phyloP scores from a whole-genome alignment of 2,888 invertebrate genomes.

The Podabrus alpinus region DNA sequence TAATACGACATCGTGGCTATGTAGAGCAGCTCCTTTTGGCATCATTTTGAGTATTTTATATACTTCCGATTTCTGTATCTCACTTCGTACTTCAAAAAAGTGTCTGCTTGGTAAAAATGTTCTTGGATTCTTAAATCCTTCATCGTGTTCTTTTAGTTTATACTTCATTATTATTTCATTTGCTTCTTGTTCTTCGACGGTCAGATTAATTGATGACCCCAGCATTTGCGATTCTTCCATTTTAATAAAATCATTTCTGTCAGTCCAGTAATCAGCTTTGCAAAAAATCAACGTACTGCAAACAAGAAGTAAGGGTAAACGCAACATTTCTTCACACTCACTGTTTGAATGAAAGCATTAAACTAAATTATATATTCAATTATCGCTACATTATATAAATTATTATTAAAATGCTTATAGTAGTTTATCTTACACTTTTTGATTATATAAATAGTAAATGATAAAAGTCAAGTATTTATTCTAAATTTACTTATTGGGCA shows the following conservation, averaged over 20 bases:
- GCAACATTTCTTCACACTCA: neutral
- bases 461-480: too few species aligned
- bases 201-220: slow-evolving; percentile 33
- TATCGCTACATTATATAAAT: too few species aligned
- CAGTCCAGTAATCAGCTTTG: slow-evolving; percentile 25
- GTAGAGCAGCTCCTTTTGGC: slow-evolving; percentile 76
- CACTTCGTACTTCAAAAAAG: slow-evolving; percentile 64
- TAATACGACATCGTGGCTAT: slow-evolving; percentile 69
- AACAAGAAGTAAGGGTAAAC: neutral
- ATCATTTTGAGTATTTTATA: slow-evolving; percentile 67
- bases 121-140: slow-evolving; percentile 42
- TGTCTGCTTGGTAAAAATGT: slow-evolving; percentile 67
- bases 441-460: too few species aligned
- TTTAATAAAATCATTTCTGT: slow-evolving; percentile 24
- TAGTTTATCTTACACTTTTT: too few species aligned
- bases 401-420: too few species aligned
- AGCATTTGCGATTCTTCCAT: slow-evolving; percentile 11
- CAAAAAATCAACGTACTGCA: neutral
- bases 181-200: slow-evolving; percentile 40
- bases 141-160: slow-evolving; percentile 44
- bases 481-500: too few species aligned
- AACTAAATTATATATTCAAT: neutral
- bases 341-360: neutral
- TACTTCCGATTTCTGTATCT: slow-evolving; percentile 65
- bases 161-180: slow-evolving; percentile 43